Percentiles rank a stretch among this genome's conserved stretches.
phyloP scores from a whole-genome alignment of 92 coral and sea anemone genomes.

The Ricordea florida region DNA sequence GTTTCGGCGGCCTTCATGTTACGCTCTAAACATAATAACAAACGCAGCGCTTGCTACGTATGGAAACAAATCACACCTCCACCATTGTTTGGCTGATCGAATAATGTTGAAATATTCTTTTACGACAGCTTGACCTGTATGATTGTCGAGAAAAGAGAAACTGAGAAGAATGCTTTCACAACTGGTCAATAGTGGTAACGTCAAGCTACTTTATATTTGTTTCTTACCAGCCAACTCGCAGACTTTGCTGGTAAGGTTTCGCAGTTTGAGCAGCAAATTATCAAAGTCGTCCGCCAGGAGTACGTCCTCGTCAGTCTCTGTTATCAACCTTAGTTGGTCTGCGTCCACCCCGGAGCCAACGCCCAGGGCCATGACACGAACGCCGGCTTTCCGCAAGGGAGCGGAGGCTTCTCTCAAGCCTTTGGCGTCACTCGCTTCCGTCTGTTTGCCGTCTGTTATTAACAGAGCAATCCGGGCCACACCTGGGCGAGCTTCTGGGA shows the following conservation, averaged over 20 bases:
- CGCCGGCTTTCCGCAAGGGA: constrained; percentile 38
- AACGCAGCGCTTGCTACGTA: no score
- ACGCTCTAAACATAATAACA: no score
- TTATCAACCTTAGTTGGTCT: neutral
- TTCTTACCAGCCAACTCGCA: neutral
- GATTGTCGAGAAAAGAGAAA: no score
- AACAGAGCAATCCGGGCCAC: constrained; percentile 43
- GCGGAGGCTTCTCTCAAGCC: constrained; percentile 38
- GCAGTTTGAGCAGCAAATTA: neutral
- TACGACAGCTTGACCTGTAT: no score
- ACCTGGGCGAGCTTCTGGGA: constrained; percentile 40
- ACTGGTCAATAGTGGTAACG: neutral
- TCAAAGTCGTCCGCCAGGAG: constrained; percentile 1
- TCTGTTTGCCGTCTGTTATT: constrained; percentile 56
- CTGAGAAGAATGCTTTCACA: no score
- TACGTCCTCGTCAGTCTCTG: constrained; percentile 7
- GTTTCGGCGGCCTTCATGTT: no score
- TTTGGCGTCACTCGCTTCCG: constrained; percentile 10
- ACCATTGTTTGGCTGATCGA: no score
- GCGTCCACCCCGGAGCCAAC: neutral
- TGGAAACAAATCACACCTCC: no score
- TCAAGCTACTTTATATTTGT: neutral
- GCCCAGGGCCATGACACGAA: constrained; percentile 30
- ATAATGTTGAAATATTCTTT: no score
- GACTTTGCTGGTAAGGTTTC: neutral